These are phyloP conservation scores for Armadillidium nasatum DNA, from an alignment of 1,140 invertebrate species.

Conservation along the genomic window DNA sequence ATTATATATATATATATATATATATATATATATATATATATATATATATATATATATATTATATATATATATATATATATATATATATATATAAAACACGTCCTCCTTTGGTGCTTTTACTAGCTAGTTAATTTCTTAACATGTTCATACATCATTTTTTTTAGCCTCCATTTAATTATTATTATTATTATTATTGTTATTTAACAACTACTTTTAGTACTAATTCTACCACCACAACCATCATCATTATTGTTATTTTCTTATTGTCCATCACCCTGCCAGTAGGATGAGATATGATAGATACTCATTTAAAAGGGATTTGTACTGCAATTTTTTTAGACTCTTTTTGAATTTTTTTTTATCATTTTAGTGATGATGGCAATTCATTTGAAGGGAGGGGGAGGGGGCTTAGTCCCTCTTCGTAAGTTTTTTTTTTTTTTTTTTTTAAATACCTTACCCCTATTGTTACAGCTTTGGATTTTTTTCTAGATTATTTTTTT, in stretches of 20 bases:
- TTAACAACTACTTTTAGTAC: no score
- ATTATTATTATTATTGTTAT: no score
- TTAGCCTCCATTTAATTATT: no score
- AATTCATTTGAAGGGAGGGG: neutral
- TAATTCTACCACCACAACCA: no score
- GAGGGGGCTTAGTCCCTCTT: neutral
- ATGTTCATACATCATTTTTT: neutral
- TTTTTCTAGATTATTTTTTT: neutral
- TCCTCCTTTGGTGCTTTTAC: neutral
- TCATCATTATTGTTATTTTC: no score
- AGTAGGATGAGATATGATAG: neutral
- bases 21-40: neutral
- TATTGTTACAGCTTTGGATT: neutral
- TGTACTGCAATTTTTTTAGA: neutral
- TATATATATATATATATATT: neutral
- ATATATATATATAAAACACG: no score
- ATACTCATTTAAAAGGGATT: neutral
- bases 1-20: constrained; percentile 1
- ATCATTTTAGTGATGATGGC: neutral
- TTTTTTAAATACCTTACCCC: neutral
- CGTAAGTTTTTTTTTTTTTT: no score
- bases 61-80: no score
- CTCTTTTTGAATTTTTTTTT: neutral
- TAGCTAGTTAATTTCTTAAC: neutral
- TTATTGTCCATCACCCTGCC: no score